phyloP scores from a whole-genome alignment of 2,888 invertebrate genomes.

The Ctena decussata region DNA sequence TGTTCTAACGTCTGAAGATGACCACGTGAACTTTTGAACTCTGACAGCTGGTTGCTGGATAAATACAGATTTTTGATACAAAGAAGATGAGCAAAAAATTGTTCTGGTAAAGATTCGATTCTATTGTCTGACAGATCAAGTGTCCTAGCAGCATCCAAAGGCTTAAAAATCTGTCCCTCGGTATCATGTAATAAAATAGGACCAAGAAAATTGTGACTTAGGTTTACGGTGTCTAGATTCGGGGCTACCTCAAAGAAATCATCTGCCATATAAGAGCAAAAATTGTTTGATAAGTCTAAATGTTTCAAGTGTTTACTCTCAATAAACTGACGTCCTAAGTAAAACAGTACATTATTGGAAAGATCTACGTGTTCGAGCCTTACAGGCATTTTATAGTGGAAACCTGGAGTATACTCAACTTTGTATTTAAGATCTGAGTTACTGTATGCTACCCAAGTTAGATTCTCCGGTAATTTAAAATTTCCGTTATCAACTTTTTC shows the following conservation, averaged over 20 bases:
- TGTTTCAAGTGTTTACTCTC: conserved; percentile 23
- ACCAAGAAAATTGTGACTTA: conserved; percentile 40
- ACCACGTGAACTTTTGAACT: not conserved
- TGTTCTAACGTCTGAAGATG: not conserved
- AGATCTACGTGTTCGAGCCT: not conserved
- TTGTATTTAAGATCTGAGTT: too few relatives aligned
- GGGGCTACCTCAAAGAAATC: conserved; percentile 1
- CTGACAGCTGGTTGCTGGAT: conserved; percentile 21
- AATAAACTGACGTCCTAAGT: conserved; percentile 24
- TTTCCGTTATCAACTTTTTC: too few relatives aligned
- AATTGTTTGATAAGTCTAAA: conserved; percentile 41
- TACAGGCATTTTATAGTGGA: too few relatives aligned
- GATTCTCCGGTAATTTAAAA: too few relatives aligned
- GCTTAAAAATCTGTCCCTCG: conserved; percentile 9
- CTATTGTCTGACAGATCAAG: not conserved
- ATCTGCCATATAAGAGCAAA: conserved; percentile 3
- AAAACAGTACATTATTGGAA: not conserved
- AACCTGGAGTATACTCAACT: too few relatives aligned
- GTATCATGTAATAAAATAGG: not conserved
- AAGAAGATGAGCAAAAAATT: not conserved
- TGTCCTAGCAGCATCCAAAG: not conserved
- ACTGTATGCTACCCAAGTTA: too few relatives aligned
- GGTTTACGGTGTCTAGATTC: conserved; percentile 22
- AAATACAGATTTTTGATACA: conserved; percentile 29
- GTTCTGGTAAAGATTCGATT: not conserved